Conservation (phyloP, 2,797 vertebrate species). For the Sitta carolinensis region DNA sequence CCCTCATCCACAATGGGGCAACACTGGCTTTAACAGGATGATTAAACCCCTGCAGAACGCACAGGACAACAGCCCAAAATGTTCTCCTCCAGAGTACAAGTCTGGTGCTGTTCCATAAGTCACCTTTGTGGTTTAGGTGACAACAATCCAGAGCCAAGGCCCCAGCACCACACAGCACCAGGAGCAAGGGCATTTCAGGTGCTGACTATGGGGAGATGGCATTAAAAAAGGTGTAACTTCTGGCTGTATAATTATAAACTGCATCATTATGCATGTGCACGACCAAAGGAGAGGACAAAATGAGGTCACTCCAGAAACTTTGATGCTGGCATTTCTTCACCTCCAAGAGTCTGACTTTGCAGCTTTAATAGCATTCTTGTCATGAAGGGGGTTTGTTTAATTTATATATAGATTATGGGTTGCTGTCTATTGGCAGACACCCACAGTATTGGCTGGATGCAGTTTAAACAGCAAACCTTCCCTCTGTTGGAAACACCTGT, state of each 20-base stretch:
- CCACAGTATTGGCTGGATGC: neutral
- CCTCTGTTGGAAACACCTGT: neutral
- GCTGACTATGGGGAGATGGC: neutral
- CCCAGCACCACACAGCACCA: neutral
- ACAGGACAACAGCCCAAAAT: neutral
- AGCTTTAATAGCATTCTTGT: slow-evolving; percentile 46
- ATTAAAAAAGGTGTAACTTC: neutral
- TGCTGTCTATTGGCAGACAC: slow-evolving; percentile 35
- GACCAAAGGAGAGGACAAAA: neutral
- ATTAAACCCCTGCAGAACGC: neutral
- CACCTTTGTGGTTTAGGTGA: neutral
- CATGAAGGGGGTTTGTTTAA: slow-evolving; percentile 34
- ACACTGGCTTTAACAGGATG: neutral
- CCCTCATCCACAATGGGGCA: neutral
- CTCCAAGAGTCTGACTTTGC: slow-evolving; percentile 44
- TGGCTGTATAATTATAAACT: neutral
- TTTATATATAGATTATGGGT: slow-evolving; percentile 49
- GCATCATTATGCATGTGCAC: slow-evolving; percentile 16
- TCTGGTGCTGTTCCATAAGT: neutral
- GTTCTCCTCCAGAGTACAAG: neutral
- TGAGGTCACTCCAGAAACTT: slow-evolving; percentile 21
- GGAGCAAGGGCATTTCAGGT: neutral
- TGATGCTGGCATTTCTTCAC: slow-evolving; percentile 7
- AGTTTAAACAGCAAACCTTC: neutral
- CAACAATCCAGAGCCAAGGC: neutral